Evolutionary conservation across 2,888 invertebrate genomes (phyloP).

Genomic region (Corythucha ciliata): DNA sequence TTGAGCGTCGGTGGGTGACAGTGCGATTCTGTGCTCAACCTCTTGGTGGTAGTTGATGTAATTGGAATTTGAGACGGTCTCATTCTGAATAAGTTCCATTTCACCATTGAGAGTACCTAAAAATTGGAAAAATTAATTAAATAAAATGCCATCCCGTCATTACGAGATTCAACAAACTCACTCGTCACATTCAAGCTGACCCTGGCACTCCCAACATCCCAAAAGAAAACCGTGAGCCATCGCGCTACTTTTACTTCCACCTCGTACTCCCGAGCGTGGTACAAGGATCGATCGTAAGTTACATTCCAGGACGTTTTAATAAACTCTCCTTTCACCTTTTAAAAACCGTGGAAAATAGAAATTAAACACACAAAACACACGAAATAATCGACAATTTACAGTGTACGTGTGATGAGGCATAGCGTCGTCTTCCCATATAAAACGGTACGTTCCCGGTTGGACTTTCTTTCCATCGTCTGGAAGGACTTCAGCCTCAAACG

Average conservation of each 20-base stretch:
- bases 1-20: conserved; percentile 52
- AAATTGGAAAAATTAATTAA: conserved; percentile 34
- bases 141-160: too few relatives aligned
- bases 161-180: conserved; percentile 41
- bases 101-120: conserved; percentile 60
- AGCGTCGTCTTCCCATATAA: conserved; percentile 54
- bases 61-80: conserved; percentile 46
- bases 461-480: conserved; percentile 39
- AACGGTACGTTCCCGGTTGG: conserved; percentile 47
- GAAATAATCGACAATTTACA: conserved; percentile 41
- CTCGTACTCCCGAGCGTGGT: conserved; percentile 51
- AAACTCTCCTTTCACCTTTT: conserved; percentile 41
- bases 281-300: conserved; percentile 46
- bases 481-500: conserved; percentile 54
- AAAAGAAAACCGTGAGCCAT: conserved; percentile 40
- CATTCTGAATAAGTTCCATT: conserved; percentile 54
- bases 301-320: conserved; percentile 55
- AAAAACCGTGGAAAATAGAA: conserved; percentile 9
- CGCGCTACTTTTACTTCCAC: conserved; percentile 48
- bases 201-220: conserved; percentile 40
- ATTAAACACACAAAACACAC: conserved; percentile 11
- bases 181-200: conserved; percentile 45
- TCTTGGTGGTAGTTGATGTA: conserved; percentile 56
- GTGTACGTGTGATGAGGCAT: conserved; percentile 44
- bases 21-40: conserved; percentile 49